Evolutionary conservation across 2,113 vertebrate species (phyloP).

Genomic region (Salvator merianae): DNA sequence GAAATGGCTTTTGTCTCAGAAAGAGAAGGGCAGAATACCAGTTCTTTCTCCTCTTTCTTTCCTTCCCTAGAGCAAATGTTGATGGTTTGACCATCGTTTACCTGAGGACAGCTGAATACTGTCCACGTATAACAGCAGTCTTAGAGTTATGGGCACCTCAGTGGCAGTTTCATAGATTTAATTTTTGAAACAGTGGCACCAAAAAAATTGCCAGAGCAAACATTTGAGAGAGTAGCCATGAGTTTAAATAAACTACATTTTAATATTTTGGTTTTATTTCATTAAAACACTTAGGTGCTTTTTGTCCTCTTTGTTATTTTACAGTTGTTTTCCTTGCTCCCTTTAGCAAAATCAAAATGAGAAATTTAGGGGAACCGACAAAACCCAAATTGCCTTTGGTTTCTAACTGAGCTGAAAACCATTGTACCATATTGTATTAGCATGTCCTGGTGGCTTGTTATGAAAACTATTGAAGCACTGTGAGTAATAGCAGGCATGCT

Average conservation of each 20-base stretch:
- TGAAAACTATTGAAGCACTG: slow-evolving; percentile 37
- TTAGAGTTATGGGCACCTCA: not conserved
- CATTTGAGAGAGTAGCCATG: not conserved
- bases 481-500: slow-evolving; percentile 46
- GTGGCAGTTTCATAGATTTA: not conserved
- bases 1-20: no score
- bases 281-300: not conserved
- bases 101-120: no score
- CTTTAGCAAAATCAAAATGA: not conserved
- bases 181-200: not conserved
- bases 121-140: no score
- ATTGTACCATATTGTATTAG: slow-evolving; percentile 54
- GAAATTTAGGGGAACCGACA: slow-evolving; percentile 4
- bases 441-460: slow-evolving; percentile 48
- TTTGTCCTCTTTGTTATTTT: not conserved
- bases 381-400: slow-evolving; percentile 35
- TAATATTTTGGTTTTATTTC: not conserved
- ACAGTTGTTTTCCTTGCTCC: no score
- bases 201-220: not conserved
- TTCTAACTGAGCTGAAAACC: slow-evolving; percentile 44
- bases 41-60: no score
- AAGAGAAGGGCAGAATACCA: no score
- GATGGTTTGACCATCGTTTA: no score
- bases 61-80: no score
- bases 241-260: not conserved